Evolutionary conservation across 2,113 vertebrate genomes (phyloP).

Genomic region (Pseudopodoces humilis): DNA sequence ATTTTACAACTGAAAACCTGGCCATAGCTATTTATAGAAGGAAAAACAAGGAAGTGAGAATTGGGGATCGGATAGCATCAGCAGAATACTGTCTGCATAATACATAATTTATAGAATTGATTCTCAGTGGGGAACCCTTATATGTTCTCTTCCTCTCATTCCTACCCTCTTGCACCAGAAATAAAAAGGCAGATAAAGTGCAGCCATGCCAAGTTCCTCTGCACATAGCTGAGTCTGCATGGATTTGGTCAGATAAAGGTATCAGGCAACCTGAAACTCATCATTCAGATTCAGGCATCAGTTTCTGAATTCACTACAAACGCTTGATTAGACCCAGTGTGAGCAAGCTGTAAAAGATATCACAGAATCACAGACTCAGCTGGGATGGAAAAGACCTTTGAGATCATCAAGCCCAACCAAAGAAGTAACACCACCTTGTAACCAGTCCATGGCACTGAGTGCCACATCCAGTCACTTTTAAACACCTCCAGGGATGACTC

Average conservation of each 20-base stretch:
- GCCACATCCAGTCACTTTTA: background rate
- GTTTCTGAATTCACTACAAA: background rate
- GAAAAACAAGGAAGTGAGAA: slow-evolving; percentile 69
- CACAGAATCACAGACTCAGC: background rate
- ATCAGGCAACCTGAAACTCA: slow-evolving; percentile 13
- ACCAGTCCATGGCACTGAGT: background rate
- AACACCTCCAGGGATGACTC: background rate
- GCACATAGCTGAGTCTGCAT: slow-evolving; percentile 41
- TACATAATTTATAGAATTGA: slow-evolving; percentile 71
- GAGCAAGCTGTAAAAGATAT: background rate
- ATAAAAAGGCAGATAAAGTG: slow-evolving; percentile 48
- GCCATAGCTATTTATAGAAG: slow-evolving; percentile 62
- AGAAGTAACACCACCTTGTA: background rate
- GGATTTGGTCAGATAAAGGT: slow-evolving; percentile 50
- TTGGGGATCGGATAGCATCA: slow-evolving; percentile 59
- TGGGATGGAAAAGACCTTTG: background rate
- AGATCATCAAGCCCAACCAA: background rate
- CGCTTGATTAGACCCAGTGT: background rate
- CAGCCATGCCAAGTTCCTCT: slow-evolving; percentile 20
- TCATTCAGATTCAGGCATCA: background rate
- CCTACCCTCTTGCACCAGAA: slow-evolving; percentile 37
- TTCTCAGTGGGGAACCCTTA: slow-evolving; percentile 57
- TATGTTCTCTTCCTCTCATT: slow-evolving; percentile 43
- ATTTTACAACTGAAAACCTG: slow-evolving; percentile 57
- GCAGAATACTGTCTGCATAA: slow-evolving; percentile 65